These are phyloP conservation scores for Embiotoca jacksoni DNA, from an alignment of 2,113 vertebrate species.

Conservation along the genomic window DNA sequence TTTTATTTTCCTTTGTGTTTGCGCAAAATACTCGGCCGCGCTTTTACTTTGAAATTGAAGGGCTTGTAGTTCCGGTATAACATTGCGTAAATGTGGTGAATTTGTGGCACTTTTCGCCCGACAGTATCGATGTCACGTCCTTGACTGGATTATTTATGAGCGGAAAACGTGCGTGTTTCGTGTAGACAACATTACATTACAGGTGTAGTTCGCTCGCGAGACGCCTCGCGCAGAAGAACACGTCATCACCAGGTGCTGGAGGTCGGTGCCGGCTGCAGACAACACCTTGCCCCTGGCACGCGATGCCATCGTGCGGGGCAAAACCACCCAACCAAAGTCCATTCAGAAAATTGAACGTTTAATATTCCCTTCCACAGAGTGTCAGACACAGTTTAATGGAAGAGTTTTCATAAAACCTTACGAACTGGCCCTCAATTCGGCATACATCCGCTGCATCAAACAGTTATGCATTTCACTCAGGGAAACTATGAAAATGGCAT, in stretches of 20 bases:
- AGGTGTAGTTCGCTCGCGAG: conserved; percentile 2
- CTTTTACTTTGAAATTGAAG: conserved; percentile 25
- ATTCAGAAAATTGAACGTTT: conserved; percentile 20
- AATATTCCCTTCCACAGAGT: background rate
- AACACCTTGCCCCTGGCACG: conserved; percentile 14
- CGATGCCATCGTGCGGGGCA: background rate
- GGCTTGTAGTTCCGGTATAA: conserved; percentile 5
- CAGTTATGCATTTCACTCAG: background rate
- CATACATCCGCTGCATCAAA: background rate
- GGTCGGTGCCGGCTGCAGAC: background rate
- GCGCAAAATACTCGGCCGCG: no score
- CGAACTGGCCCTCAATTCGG: conserved; percentile 1
- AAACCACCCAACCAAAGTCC: background rate
- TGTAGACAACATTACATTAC: background rate
- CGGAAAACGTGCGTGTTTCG: conserved; percentile 69
- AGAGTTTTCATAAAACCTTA: background rate
- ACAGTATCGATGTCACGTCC: conserved; percentile 73
- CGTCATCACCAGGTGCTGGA: background rate
- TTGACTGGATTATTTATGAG: conserved; percentile 83
- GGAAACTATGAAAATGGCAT: background rate
- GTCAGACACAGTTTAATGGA: background rate
- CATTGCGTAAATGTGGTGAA: rapidly evolving
- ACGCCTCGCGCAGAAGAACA: no score
- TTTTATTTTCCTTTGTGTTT: background rate
- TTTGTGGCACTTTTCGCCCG: conserved; percentile 11